Base-by-base conservation (phyloP, 2,888 invertebrate species). In the Atherix ibis region DNA sequence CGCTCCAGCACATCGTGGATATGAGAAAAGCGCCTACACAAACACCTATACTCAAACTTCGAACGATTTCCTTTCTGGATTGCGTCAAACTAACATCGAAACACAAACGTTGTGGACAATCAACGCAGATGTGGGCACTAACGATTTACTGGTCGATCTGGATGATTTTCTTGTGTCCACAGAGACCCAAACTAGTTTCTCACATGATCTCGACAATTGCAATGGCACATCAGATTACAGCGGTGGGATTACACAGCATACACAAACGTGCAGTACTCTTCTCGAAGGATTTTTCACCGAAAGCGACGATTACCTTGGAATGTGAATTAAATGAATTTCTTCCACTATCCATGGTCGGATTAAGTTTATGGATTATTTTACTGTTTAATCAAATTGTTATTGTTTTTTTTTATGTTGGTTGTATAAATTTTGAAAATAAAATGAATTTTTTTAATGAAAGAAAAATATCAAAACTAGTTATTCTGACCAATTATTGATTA, bases 151-250 rank as follows among this genome's bases (percentile, higher is more conserved):
- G n/a, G n/a, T n/a, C n/a, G n/a, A n/a, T n/a, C n/a, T n/a, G n/a
- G 66, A 68, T 35, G 70, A 70, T 40, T 53, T 65, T 18, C 56
- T 71, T 12, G 65, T 67, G 3, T 71, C 71, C 2, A 67, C 71
- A 0, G 70, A 73, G 50, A 73, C 71, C 9, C 71, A 72, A 51
- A 72, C 72, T 0, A 53, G 49, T 40, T 52, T 52, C 35, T 48
- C 52, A 2, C 48, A 53, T 33, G 51, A 50, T 29, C 37, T 53
- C 17, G 27, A 52, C 14, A 50, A 50, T 34, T 49, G 47, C 2
- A 40, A 41, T 31, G 27, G 27, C 5, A 10, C 30, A 6, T 16
- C 36, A 26, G 5, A 30, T n/a, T 43, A 43, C 12, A 44, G 44
- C 29, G 46, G 30, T 12, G 27, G 39, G 17, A 55, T 52, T 18